These are phyloP conservation scores for Cremastobaeus sp. DNA, from an alignment of 2,888 invertebrate species.

Conservation along the genomic window DNA sequence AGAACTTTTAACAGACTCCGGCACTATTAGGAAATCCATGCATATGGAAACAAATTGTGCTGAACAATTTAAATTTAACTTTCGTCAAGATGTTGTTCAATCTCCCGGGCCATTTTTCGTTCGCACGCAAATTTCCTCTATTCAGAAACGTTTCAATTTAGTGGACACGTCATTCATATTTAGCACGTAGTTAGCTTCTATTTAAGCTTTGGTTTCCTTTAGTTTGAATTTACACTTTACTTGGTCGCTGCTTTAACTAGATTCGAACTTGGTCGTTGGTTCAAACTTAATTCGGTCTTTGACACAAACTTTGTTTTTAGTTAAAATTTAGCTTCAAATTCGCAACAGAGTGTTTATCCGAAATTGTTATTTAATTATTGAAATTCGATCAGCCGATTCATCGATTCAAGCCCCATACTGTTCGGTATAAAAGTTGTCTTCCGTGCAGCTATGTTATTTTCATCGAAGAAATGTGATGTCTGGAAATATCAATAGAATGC, in stretches of 20 bases:
- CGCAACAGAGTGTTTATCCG: too few relatives aligned
- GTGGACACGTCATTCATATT: conserved; percentile 22
- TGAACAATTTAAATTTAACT: conserved; percentile 1
- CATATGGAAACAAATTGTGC: conserved; percentile 27
- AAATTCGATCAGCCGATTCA: background rate
- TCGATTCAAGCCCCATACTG: too few relatives aligned
- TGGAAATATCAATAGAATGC: conserved; percentile 27
- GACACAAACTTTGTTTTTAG: conserved; percentile 51
- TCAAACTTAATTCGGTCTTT: conserved; percentile 49
- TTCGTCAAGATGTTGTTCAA: background rate
- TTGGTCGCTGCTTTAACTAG: conserved; percentile 45
- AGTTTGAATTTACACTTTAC: conserved; percentile 51
- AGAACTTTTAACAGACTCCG: conserved; percentile 39
- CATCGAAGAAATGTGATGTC: conserved; percentile 3
- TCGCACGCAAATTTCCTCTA: too few relatives aligned
- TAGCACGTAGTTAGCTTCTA: conserved; percentile 33
- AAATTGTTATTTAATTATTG: conserved; percentile 46
- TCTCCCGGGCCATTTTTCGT: background rate
- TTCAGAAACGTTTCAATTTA: background rate
- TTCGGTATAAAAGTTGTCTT: too few relatives aligned
- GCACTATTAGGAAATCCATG: conserved; percentile 22
- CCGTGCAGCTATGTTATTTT: too few relatives aligned
- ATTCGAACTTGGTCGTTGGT: conserved; percentile 40
- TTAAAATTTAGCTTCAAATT: conserved; percentile 29
- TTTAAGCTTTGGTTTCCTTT: conserved; percentile 42